phyloP scores from a whole-genome alignment of 2,888 invertebrate genomes.

The Agapetus fuscipes region DNA sequence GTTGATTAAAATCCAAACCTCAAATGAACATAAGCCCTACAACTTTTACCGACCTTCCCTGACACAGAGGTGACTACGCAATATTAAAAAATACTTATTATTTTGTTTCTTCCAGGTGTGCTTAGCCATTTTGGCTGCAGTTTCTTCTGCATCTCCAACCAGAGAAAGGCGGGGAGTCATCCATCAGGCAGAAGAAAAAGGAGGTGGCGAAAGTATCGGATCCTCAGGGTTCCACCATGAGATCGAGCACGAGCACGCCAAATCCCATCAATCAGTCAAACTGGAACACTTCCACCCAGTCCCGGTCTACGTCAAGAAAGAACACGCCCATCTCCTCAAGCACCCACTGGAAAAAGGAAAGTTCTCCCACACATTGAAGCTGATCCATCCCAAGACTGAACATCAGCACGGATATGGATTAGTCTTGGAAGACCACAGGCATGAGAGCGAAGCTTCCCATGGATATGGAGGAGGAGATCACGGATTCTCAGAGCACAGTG shows the following conservation, averaged over 20 bases:
- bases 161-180: slow-evolving; percentile 29
- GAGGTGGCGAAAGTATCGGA: slow-evolving; percentile 32
- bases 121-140: slow-evolving; percentile 41
- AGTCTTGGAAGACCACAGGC: slow-evolving; percentile 46
- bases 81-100: no score
- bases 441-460: slow-evolving; percentile 32
- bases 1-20: no score
- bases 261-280: slow-evolving; percentile 60
- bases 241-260: slow-evolving; percentile 49
- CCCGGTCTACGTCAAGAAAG: slow-evolving; percentile 59
- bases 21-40: no score
- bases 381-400: slow-evolving; percentile 51
- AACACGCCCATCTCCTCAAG: slow-evolving; percentile 53
- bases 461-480: slow-evolving; percentile 15
- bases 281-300: slow-evolving; percentile 62
- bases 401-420: slow-evolving; percentile 49
- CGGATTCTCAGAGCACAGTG: slow-evolving; percentile 15
- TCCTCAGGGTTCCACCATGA: slow-evolving; percentile 48
- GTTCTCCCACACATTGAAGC: slow-evolving; percentile 49
- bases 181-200: slow-evolving; percentile 36
- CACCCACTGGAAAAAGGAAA: slow-evolving; percentile 56
- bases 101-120: slow-evolving; percentile 40
- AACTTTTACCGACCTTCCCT: no score
- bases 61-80: no score
- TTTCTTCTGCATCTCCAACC: slow-evolving; percentile 32